Percentiles rank a stretch among this genome's conserved stretches.
phyloP scores from a whole-genome alignment of 2,113 vertebrate species.

The Hyaena hyaena region DNA sequence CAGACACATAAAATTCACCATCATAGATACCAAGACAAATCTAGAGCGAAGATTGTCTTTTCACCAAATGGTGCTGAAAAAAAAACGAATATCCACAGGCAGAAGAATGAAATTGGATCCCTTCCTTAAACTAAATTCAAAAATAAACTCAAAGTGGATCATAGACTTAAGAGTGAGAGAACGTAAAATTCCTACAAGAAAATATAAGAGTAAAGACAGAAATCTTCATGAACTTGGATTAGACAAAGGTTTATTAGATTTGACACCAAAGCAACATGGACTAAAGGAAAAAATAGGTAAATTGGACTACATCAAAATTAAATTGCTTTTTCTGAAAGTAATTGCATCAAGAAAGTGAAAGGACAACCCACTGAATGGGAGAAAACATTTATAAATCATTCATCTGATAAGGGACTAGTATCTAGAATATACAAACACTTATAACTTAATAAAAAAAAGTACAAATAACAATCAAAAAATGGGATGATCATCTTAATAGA shows the following conservation, averaged over 20 bases:
- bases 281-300: neutral
- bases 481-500: neutral
- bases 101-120: neutral
- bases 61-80: neutral
- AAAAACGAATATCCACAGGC: neutral
- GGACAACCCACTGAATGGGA: neutral
- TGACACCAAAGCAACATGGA: neutral
- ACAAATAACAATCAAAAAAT: neutral
- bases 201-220: neutral
- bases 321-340: neutral
- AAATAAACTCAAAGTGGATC: neutral
- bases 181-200: neutral
- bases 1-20: neutral
- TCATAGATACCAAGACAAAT: neutral
- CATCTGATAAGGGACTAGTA: neutral
- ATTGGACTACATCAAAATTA: neutral
- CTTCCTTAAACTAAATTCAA: neutral
- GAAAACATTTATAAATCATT: neutral
- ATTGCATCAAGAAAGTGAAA: neutral
- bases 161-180: neutral
- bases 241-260: neutral
- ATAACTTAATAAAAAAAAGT: neutral
- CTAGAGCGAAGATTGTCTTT: neutral
- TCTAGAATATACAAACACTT: neutral
- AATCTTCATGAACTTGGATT: neutral